These are phyloP conservation scores for Potamarius usumacintae DNA, from an alignment of 2,113 vertebrate species.

Conservation along the genomic window DNA sequence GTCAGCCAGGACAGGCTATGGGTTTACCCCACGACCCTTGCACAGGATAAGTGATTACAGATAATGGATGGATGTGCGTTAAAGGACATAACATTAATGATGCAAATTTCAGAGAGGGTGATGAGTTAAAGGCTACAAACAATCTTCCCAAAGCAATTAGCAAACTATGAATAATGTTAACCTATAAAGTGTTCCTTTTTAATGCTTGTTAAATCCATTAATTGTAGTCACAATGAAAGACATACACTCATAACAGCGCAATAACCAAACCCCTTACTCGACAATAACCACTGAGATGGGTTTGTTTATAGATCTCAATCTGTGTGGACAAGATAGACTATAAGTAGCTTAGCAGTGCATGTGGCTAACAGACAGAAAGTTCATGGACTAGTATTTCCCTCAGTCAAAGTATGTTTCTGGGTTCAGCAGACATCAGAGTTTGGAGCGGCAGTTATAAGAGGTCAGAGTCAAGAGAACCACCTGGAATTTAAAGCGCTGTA, in stretches of 20 bases:
- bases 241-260: not conserved
- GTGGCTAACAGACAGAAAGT: slow-evolving; percentile 62
- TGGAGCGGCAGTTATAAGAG: slow-evolving; percentile 52
- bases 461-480: slow-evolving; percentile 58
- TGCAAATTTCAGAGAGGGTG: not conserved
- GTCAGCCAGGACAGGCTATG: no score
- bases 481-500: slow-evolving; percentile 60
- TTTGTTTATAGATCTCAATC: not conserved
- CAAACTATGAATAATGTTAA: no score
- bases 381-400: slow-evolving; percentile 23
- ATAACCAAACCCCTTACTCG: not conserved
- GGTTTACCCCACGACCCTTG: no score
- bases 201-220: not conserved
- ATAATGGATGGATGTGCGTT: no score
- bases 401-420: slow-evolving; percentile 26
- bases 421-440: slow-evolving; percentile 41
- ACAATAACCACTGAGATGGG: not conserved
- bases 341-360: slow-evolving; percentile 40
- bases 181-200: not conserved
- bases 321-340: not conserved
- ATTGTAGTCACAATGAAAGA: not conserved
- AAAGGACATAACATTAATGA: no score
- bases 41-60: no score
- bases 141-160: not conserved
- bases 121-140: slow-evolving; percentile 5